phyloP scores from a whole-genome alignment of 2,888 invertebrate species.

The Taenaris catops region DNA sequence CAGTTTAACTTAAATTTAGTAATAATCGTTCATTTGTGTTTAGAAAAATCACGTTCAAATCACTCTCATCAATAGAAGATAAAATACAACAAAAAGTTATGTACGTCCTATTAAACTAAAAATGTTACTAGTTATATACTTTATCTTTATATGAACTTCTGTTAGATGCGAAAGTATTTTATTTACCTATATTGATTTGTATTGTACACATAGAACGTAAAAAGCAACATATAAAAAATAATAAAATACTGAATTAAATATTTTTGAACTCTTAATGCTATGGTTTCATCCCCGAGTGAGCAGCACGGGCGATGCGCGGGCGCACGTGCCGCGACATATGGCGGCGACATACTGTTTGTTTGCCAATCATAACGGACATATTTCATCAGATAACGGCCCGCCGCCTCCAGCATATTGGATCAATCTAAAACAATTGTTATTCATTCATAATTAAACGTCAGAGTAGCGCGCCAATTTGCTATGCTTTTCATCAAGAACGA shows the following conservation, averaged over 20 bases:
- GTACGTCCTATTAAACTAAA: too few species aligned
- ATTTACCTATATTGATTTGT: too few species aligned
- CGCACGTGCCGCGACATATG: slow-evolving; percentile 79
- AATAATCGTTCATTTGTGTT: too few species aligned
- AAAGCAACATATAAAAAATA: too few species aligned
- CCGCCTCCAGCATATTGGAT: slow-evolving; percentile 63
- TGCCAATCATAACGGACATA: slow-evolving; percentile 80
- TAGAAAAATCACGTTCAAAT: too few species aligned
- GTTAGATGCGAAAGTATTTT: too few species aligned
- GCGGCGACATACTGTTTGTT: slow-evolving; percentile 78
- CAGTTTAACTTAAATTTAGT: too few species aligned
- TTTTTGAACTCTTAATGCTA: slow-evolving; percentile 23
- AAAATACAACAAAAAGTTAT: too few species aligned
- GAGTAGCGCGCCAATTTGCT: slow-evolving; percentile 47
- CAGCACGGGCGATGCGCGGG: slow-evolving; percentile 64
- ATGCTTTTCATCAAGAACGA: slow-evolving; percentile 41
- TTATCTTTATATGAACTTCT: too few species aligned
- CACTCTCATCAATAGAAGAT: too few species aligned
- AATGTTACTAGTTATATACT: too few species aligned
- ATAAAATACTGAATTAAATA: not conserved
- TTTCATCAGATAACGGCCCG: slow-evolving; percentile 77
- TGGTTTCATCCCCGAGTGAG: slow-evolving; percentile 73
- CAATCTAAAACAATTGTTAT: slow-evolving; percentile 66
- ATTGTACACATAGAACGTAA: too few species aligned
- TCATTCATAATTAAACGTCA: slow-evolving; percentile 61